Percentiles rank a stretch among this genome's conserved stretches.
Evolutionary conservation across 2,113 vertebrate species (phyloP).

Genomic region (Pseudorectes ferrugineus): DNA sequence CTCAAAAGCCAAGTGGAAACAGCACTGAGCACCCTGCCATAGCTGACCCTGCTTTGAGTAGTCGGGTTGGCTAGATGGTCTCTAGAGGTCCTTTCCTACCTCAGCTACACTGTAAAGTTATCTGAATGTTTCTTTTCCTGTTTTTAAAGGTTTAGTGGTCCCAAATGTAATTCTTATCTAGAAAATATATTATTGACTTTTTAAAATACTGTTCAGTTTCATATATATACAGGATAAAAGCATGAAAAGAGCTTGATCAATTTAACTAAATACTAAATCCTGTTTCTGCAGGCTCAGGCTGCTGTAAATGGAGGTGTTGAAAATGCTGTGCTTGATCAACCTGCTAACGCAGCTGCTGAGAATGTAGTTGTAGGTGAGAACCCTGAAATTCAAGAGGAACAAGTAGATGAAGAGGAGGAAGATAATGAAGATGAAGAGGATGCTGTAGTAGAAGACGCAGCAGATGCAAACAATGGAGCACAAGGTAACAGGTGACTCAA

Average conservation of each 20-base stretch:
- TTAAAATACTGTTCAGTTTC: fast-evolving
- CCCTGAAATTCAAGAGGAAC: slow-evolving; percentile 83
- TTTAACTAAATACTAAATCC: not conserved
- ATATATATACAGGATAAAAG: not conserved
- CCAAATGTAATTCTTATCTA: not conserved
- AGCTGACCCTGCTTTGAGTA: not conserved
- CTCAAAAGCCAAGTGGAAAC: not conserved
- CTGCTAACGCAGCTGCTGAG: slow-evolving; percentile 81
- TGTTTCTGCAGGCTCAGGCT: slow-evolving; percentile 73
- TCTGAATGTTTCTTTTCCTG: not conserved
- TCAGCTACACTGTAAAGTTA: not conserved
- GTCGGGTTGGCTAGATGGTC: not conserved
- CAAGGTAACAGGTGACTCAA: slow-evolving; percentile 79
- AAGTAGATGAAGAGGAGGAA: slow-evolving; percentile 86
- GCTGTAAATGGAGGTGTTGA: slow-evolving; percentile 79
- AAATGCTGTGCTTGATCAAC: slow-evolving; percentile 78
- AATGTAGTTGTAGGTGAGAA: slow-evolving; percentile 86
- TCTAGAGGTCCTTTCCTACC: not conserved
- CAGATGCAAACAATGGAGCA: slow-evolving; percentile 87
- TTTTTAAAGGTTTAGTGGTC: not conserved
- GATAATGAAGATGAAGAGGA: slow-evolving; percentile 92
- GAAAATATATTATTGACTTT: not conserved
- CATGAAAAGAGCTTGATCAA: not conserved
- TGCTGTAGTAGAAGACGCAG: slow-evolving; percentile 86
- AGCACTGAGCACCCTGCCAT: not conserved